Evolutionary conservation across 1,140 invertebrate species (phyloP), one percentile per base, ranked within the genome.

Genomic region (Armadillidium nasatum): DNA sequence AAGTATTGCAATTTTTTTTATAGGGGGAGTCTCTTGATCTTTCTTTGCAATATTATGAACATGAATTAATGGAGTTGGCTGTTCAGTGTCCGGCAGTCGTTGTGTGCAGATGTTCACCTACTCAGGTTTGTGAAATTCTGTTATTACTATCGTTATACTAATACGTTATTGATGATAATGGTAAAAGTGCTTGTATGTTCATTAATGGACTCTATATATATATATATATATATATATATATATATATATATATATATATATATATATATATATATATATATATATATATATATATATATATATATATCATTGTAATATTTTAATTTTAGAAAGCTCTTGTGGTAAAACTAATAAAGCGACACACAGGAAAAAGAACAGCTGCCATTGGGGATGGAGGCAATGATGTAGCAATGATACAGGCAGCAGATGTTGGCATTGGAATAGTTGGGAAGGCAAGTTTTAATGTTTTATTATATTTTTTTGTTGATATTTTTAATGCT

Each of bases 101-200:
- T 10, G 96, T 95, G 75, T 96, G 96, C 82, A 89, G 98, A 72
- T 99, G 97, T 87, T 98, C 96, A 13, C 97, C 98, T 0, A 99
- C 97, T 1, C 97, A 80, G 76, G 79, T 80, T 70, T 10, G 71
- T 74, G 10, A 10, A 50, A 33, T 33, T 33, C 33, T 33, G 33
- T 33, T 33, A 33, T 3, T 33, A 33, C 33, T 33, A 3, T 33
- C 33, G 33, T 33, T 6, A 33, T 33, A 33, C 33, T 33, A 33
- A 6, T 33, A 33, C 2, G 2, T 33, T 33, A 33, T 33, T 6
- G 33, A 33, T 33, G 33, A 33, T 33, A 6, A 33, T 33, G 33
- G 33, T 33, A 33, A 33, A 33, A 33, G 1, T 33, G 33, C 33
- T 33, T 33, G 33, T 33, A 33, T 33, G 33, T 33, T 33, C 33